Conservation (phyloP, 1,140 invertebrate species). For the Sinella curviseta region DNA sequence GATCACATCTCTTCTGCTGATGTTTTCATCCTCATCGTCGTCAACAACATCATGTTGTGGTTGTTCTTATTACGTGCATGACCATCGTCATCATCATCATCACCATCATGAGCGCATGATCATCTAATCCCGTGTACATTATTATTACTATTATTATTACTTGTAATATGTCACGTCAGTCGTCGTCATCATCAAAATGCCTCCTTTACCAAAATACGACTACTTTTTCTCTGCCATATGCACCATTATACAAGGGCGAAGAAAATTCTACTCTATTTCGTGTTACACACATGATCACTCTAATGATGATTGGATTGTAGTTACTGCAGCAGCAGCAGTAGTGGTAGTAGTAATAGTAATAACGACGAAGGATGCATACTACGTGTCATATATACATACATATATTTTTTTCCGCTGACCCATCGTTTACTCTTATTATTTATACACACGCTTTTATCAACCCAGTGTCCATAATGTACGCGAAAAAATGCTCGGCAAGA, state of each 20-base stretch:
- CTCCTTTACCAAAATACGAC: too few relatives aligned
- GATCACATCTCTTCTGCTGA: not conserved
- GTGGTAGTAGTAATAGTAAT: too few relatives aligned
- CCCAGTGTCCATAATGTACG: not conserved
- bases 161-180: conserved; percentile 17
- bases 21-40: not conserved
- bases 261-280: not conserved
- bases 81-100: not conserved
- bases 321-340: too few relatives aligned
- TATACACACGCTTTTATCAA: conserved; percentile 9
- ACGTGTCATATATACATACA: too few relatives aligned
- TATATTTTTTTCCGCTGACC: too few relatives aligned
- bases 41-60: not conserved
- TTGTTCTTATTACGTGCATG: conserved; percentile 14
- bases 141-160: too few relatives aligned
- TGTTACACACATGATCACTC: not conserved
- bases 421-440: not conserved
- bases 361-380: too few relatives aligned
- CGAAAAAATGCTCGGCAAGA: not conserved
- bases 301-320: too few relatives aligned
- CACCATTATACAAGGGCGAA: too few relatives aligned
- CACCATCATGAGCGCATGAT: too few relatives aligned
- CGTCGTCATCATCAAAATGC: too few relatives aligned
- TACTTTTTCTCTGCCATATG: too few relatives aligned
- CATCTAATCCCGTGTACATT: not conserved